Percentiles rank a stretch among this genome's conserved stretches.
Conservation (phyloP, 2,797 vertebrate genomes). For the Hypotaenidia okinawae region DNA sequence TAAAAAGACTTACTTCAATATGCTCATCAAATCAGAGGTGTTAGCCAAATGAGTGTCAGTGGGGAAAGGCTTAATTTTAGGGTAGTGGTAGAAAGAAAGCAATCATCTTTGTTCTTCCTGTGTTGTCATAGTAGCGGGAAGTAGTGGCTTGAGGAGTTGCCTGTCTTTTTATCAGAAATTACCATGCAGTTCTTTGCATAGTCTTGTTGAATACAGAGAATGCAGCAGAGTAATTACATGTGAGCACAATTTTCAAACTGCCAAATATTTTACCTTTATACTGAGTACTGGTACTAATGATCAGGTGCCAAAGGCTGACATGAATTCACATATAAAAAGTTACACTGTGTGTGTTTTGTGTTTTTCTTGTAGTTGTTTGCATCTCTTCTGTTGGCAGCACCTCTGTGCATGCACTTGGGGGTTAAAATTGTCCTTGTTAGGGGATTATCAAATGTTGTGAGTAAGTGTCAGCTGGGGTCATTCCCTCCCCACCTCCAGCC, state of each 20-base stretch:
- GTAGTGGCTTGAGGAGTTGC: slow-evolving; percentile 3
- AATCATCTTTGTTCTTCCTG: slow-evolving; percentile 3
- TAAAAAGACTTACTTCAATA: slow-evolving; percentile 87
- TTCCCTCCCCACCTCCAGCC: background rate
- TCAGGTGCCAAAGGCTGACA: slow-evolving; percentile 36
- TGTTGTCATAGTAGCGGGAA: background rate
- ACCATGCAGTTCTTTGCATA: background rate
- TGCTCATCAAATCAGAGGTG: slow-evolving; percentile 86
- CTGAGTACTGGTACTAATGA: background rate
- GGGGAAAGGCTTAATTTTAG: slow-evolving; percentile 47
- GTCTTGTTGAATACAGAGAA: background rate
- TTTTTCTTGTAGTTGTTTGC: background rate
- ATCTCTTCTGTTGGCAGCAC: slow-evolving; percentile 7
- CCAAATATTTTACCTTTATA: slow-evolving; percentile 31
- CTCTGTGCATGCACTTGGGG: background rate
- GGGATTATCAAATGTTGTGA: background rate
- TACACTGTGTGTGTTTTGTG: background rate
- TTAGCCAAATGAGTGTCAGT: slow-evolving; percentile 83
- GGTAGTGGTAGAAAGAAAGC: background rate
- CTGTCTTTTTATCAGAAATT: slow-evolving; percentile 41
- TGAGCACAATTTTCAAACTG: slow-evolving; percentile 27
- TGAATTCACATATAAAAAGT: background rate
- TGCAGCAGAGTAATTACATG: slow-evolving; percentile 21
- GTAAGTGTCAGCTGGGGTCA: background rate
- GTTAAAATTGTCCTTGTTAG: background rate